Evolutionary conservation across 1,140 invertebrate species (phyloP).

Genomic region (Papilio dardanus): DNA sequence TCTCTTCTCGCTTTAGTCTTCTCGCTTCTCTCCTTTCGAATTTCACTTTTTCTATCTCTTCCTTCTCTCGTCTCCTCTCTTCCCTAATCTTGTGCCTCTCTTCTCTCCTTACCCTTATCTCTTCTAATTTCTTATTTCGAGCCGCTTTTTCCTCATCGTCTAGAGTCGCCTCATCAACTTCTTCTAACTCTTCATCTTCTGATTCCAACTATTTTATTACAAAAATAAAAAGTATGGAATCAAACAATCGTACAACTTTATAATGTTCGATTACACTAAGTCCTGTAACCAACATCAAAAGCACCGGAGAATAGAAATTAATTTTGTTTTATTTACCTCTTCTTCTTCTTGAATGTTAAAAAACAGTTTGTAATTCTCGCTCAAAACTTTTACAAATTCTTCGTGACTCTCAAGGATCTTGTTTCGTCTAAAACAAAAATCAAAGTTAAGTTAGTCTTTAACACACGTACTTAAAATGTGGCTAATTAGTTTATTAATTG

Average conservation of each 20-base stretch:
- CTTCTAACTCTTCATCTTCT: constrained; percentile 68
- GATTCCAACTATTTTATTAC: constrained; percentile 53
- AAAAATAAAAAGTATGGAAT: constrained; percentile 1
- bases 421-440: constrained; percentile 53
- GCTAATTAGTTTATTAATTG: neutral
- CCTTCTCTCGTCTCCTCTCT: constrained; percentile 59
- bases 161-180: constrained; percentile 71
- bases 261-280: constrained; percentile 22
- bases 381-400: constrained; percentile 64
- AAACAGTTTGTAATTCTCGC: constrained; percentile 71
- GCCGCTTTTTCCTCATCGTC: constrained; percentile 70
- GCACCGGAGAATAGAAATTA: too few species aligned
- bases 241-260: neutral
- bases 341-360: constrained; percentile 75
- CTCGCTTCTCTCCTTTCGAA: constrained; percentile 67
- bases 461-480: too few species aligned
- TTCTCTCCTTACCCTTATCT: constrained; percentile 54
- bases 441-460: too few species aligned
- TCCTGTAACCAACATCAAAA: too few species aligned
- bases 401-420: constrained; percentile 62
- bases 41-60: constrained; percentile 60
- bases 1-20: constrained; percentile 64
- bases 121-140: constrained; percentile 52
- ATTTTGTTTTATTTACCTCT: constrained; percentile 61
- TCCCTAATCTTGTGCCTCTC: constrained; percentile 56